These are phyloP conservation scores for Anolis sagrei DNA, from an alignment of 2,113 vertebrate genomes.

Conservation along the genomic window DNA sequence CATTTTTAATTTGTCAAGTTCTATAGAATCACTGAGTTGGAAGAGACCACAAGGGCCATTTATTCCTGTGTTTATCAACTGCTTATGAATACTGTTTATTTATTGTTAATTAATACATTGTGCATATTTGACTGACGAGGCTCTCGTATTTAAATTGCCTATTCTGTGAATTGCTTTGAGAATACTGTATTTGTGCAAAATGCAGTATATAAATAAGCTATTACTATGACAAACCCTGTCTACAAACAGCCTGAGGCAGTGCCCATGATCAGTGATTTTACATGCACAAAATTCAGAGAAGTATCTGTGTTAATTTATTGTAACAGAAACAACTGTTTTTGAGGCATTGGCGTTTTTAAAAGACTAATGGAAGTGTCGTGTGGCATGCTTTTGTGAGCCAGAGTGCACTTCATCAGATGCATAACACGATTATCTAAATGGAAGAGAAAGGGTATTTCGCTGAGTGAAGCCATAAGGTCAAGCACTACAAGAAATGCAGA, in stretches of 20 bases:
- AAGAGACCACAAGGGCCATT: no score
- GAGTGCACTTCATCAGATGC: not conserved
- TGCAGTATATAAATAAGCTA: not conserved
- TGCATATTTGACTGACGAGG: not conserved
- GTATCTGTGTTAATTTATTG: not conserved
- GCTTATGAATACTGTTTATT: no score
- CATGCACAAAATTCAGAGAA: not conserved
- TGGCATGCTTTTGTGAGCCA: not conserved
- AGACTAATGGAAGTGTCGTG: not conserved
- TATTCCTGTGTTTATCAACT: no score
- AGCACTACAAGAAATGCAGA: not conserved
- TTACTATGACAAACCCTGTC: not conserved
- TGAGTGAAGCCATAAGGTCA: not conserved
- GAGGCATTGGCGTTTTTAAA: not conserved
- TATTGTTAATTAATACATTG: no score
- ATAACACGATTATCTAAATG: not conserved
- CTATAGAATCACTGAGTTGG: no score
- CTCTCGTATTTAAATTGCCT: not conserved
- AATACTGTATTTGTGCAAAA: not conserved
- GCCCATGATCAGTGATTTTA: not conserved
- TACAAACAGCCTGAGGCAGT: not conserved
- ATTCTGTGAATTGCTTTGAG: not conserved
- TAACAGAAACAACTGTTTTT: not conserved
- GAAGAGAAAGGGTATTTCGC: not conserved
- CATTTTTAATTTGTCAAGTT: not conserved